phyloP scores from a whole-genome alignment of 2,113 vertebrate genomes.

The Oreocharis arfaki region DNA sequence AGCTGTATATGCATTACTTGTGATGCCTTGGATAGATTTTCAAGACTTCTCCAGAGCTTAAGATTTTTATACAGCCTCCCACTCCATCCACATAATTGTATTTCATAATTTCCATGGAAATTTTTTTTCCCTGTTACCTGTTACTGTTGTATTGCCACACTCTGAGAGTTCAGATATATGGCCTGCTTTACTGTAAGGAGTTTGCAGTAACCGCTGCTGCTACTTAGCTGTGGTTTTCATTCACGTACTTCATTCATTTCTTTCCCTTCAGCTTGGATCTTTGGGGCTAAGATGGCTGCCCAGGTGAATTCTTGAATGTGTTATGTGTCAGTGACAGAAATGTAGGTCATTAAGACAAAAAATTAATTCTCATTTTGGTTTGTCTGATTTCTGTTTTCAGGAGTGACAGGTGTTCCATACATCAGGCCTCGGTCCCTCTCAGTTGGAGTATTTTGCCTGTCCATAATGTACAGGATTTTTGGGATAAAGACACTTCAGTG shows the following conservation, averaged over 20 bases:
- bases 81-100: background rate
- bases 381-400: background rate
- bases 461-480: background rate
- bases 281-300: background rate
- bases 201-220: background rate
- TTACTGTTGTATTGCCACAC: background rate
- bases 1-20: background rate
- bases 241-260: background rate
- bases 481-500: background rate
- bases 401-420: background rate
- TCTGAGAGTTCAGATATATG: background rate
- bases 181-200: background rate
- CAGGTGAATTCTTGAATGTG: background rate
- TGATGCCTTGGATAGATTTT: background rate
- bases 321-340: background rate
- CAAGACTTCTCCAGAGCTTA: background rate
- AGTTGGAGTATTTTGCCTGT: background rate
- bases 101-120: background rate
- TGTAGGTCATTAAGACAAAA: background rate
- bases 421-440: background rate
- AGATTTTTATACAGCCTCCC: background rate
- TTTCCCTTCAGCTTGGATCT: background rate
- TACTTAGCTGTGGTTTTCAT: background rate
- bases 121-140: background rate
- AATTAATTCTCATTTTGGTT: background rate